These are phyloP conservation scores for Agrotis exclamationis DNA, from an alignment of 2,888 invertebrate species.

Conservation along the genomic window DNA sequence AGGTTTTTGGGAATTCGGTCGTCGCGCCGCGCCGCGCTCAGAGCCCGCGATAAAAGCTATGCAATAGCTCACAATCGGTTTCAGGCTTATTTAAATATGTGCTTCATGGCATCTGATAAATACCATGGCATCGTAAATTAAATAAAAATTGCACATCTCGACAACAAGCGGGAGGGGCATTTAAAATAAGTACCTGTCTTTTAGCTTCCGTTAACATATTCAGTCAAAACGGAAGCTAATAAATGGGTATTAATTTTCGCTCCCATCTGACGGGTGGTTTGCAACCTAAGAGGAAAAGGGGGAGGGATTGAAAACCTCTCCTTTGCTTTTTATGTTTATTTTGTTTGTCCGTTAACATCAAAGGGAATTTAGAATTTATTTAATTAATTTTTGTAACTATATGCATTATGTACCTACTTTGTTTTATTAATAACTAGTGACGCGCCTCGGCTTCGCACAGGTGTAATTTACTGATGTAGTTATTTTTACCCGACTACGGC, in stretches of 20 bases:
- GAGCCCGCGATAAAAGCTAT: too few species aligned
- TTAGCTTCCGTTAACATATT: background rate
- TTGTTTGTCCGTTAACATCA: constrained; percentile 11
- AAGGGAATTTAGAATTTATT: background rate
- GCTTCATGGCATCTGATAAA: too few species aligned
- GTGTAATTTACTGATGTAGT: too few species aligned
- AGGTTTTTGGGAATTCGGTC: too few species aligned
- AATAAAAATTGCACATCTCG: background rate
- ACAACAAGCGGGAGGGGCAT: too few species aligned
- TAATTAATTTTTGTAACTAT: background rate
- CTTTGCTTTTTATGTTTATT: background rate
- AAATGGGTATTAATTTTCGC: constrained; percentile 19
- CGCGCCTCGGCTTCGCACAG: too few species aligned
- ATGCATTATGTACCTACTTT: background rate
- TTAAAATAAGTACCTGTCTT: background rate
- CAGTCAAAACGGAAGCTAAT: background rate
- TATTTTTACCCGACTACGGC: too few species aligned
- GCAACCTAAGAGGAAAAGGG: background rate
- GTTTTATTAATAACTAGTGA: too few species aligned
- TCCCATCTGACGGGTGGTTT: background rate
- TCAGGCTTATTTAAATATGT: too few species aligned
- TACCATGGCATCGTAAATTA: background rate
- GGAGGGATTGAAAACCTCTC: constrained; percentile 1
- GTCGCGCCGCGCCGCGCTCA: too few species aligned
- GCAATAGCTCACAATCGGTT: too few species aligned